A percentile compares a stretch with the other conserved stretches of the same genome.
phyloP scores from a whole-genome alignment of 2,888 invertebrate species.

The Drosophila acutilabella region DNA sequence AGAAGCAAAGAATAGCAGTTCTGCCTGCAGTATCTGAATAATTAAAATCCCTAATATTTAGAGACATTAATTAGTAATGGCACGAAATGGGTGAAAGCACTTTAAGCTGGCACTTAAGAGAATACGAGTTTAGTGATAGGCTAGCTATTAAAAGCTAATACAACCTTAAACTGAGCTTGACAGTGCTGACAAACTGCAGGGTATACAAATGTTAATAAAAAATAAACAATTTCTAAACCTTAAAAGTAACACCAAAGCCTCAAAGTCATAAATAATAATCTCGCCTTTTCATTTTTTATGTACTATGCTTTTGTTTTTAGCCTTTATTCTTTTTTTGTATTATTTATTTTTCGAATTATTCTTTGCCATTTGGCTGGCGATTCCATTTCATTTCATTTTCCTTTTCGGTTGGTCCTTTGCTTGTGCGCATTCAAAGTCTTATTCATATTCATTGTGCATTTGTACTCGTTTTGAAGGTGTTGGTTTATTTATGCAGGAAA shows the following conservation, averaged over 20 bases:
- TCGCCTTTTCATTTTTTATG: constrained; percentile 44
- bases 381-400: constrained; percentile 59
- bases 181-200: constrained; percentile 11
- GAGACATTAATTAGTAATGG: constrained; percentile 62
- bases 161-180: background rate
- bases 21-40: no score
- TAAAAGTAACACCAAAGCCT: constrained; percentile 24
- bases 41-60: no score
- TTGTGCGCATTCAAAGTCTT: constrained; percentile 49
- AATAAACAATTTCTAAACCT: constrained; percentile 22
- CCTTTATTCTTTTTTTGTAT: constrained; percentile 17
- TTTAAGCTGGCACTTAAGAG: constrained; percentile 27
- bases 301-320: constrained; percentile 14
- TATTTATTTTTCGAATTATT: constrained; percentile 16
- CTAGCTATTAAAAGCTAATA: no score
- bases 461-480: constrained; percentile 43
- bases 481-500: constrained; percentile 71
- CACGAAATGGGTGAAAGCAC: constrained; percentile 39
- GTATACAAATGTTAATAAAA: constrained; percentile 4
- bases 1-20: no score
- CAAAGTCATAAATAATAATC: constrained; percentile 68
- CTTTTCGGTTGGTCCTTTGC: constrained; percentile 41
- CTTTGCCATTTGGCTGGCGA: constrained; percentile 20
- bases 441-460: constrained; percentile 71
- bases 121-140: no score